phyloP scores from a whole-genome alignment of 2,113 vertebrate genomes.

The Synchiropus splendidus region DNA sequence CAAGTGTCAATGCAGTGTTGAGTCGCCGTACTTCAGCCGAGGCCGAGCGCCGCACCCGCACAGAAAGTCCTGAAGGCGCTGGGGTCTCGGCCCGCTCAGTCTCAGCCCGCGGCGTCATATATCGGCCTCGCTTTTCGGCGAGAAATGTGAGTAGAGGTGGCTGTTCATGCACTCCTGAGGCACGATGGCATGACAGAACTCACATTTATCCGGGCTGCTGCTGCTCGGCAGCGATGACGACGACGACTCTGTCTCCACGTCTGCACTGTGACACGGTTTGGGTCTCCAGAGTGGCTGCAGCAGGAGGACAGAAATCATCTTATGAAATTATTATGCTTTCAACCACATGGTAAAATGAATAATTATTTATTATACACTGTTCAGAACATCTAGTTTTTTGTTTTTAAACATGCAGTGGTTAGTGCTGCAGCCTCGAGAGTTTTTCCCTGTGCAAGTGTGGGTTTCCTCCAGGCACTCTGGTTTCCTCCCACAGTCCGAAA shows the following conservation, averaged over 20 bases:
- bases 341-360: too few relatives aligned
- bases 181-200: slow-evolving; percentile 88
- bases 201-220: slow-evolving; percentile 75
- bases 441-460: too few relatives aligned
- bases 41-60: slow-evolving; percentile 21
- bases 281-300: slow-evolving; percentile 85
- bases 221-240: slow-evolving; percentile 42
- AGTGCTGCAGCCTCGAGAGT: too few relatives aligned
- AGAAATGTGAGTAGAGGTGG: slow-evolving; percentile 94
- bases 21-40: slow-evolving; percentile 38
- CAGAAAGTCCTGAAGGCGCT: slow-evolving; percentile 32
- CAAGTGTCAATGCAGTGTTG: slow-evolving; percentile 59
- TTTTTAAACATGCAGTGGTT: too few relatives aligned
- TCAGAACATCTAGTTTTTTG: too few relatives aligned
- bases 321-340: too few relatives aligned
- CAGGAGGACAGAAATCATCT: slow-evolving; percentile 13
- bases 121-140: slow-evolving; percentile 66
- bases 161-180: slow-evolving; percentile 81
- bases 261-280: slow-evolving; percentile 62
- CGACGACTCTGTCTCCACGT: slow-evolving; percentile 65
- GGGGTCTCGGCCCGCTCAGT: too few relatives aligned
- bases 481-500: too few relatives aligned
- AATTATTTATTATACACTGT: too few relatives aligned
- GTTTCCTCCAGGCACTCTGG: too few relatives aligned
- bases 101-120: slow-evolving; percentile 47